These are phyloP conservation scores for Lepidurus couesii DNA, from an alignment of 1,140 invertebrate genomes.

Conservation along the genomic window DNA sequence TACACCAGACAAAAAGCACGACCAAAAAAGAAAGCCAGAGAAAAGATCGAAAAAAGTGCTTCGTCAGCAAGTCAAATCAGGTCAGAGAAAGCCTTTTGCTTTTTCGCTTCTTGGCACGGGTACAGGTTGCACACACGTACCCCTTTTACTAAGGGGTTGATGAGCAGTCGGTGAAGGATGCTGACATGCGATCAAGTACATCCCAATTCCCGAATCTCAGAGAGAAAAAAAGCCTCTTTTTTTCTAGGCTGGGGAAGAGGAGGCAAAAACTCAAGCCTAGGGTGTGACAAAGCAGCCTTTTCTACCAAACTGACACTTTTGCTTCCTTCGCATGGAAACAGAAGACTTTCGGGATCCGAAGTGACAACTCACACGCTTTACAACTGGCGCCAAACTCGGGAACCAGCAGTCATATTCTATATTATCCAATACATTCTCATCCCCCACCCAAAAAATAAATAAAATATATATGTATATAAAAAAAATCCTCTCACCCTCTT, in stretches of 20 bases:
- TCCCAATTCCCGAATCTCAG: not conserved
- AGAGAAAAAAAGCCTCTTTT: not conserved
- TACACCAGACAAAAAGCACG: too few relatives aligned
- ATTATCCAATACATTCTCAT: too few relatives aligned
- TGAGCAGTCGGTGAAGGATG: not conserved
- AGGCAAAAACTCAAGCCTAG: not conserved
- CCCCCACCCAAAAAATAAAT: too few relatives aligned
- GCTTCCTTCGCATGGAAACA: not conserved
- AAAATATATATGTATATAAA: too few relatives aligned
- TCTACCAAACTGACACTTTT: not conserved
- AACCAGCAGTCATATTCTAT: too few relatives aligned
- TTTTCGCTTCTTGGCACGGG: not conserved
- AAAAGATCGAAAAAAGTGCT: not conserved
- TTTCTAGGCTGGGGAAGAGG: too few relatives aligned
- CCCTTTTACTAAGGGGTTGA: not conserved
- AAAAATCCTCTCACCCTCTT: too few relatives aligned
- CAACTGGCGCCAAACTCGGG: not conserved
- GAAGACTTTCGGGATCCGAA: not conserved
- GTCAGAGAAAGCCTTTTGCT: not conserved
- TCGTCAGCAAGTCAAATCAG: conserved; percentile 3
- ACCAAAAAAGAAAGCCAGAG: too few relatives aligned
- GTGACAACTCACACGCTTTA: conserved; percentile 16
- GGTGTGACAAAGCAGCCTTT: conserved; percentile 13
- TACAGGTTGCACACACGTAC: not conserved
- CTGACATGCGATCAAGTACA: not conserved